Percentiles rank a stretch among this genome's conserved stretches.
phyloP scores from a whole-genome alignment of 2,797 vertebrate genomes.

The Ceryle rudis region DNA sequence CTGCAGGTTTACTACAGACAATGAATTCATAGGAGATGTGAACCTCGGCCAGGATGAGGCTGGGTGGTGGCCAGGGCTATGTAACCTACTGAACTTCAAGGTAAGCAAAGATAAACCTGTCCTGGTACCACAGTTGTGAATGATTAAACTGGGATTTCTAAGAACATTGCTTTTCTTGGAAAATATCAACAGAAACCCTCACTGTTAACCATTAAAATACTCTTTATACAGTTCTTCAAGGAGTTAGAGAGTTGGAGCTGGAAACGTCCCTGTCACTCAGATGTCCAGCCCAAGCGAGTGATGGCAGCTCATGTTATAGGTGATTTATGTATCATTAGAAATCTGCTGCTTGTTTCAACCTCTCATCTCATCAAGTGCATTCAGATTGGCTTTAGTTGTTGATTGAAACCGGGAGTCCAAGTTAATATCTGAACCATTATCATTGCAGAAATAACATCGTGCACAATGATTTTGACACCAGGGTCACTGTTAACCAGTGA shows the following conservation, averaged over 20 bases:
- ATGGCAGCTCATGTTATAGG: not conserved
- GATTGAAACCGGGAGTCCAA: not conserved
- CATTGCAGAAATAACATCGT: not conserved
- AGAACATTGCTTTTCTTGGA: not conserved
- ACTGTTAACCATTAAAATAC: not conserved
- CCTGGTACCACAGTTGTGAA: not conserved
- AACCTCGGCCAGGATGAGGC: not conserved
- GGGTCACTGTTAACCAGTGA: not conserved
- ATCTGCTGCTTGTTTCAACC: not conserved
- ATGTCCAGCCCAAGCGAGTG: not conserved
- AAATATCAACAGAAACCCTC: not conserved
- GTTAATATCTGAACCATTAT: not conserved
- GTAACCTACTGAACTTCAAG: not conserved
- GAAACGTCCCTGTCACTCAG: not conserved
- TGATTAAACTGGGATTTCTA: not conserved
- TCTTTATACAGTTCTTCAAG: not conserved
- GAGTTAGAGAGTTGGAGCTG: not conserved
- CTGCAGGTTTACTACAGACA: not conserved
- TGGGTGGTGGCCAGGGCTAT: not conserved
- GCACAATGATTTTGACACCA: not conserved
- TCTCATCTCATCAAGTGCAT: rapidly evolving
- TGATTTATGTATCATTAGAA: not conserved
- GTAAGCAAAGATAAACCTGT: rapidly evolving
- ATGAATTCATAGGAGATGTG: not conserved
- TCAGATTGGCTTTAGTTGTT: not conserved